Evolutionary conservation across 2,113 vertebrate genomes (phyloP), one percentile per base, ranked within the genome.

Genomic region (Marmota monax): DNA sequence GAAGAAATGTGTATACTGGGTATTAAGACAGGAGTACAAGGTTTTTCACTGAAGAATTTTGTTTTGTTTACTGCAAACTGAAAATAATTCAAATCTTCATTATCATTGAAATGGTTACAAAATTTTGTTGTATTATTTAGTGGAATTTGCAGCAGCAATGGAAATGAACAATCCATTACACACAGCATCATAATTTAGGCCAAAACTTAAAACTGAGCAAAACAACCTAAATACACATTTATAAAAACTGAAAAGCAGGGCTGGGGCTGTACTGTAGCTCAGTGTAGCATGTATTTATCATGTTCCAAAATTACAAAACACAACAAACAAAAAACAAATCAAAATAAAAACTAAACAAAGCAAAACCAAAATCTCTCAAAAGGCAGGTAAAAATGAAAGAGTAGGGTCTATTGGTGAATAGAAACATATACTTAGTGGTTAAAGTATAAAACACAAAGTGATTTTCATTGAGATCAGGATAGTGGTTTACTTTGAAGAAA

Each of bases 161-260:
- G 14, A 90, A 85, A 56, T 84, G 20, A 73, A 27, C 61, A 37
- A 69, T 67, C 10, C 37, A 70, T 27, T 85, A 56, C 1, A 39
- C 20, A 92, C 34, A 67, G 17, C 73, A 78, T 34, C 14, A 69
- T 84, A 37, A 27, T 32, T 84, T 92, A 25, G 7, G 23, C 72
- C 13, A 89, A 84, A 65, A 78, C 18, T 79, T 73, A 74, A 92
- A 79, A 92, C 56, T 91, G 14, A 76, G 11, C 17, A 89, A 80
- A 96, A 85, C 29, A 72, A 65, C 4, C 2, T 58, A 74, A 13
- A 63, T 16, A 88, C 17, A 69, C 27, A 92, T 58, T 76, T 90
- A 27, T 45, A 79, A 76, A 85, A 61, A 74, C 32, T 45, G 27
- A 74, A 82, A 22, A 78, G 32, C 1, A 56, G 48, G 7, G 5